Base-by-base conservation (phyloP, 2,113 vertebrate genomes). In the Eolophus roseicapilla region DNA sequence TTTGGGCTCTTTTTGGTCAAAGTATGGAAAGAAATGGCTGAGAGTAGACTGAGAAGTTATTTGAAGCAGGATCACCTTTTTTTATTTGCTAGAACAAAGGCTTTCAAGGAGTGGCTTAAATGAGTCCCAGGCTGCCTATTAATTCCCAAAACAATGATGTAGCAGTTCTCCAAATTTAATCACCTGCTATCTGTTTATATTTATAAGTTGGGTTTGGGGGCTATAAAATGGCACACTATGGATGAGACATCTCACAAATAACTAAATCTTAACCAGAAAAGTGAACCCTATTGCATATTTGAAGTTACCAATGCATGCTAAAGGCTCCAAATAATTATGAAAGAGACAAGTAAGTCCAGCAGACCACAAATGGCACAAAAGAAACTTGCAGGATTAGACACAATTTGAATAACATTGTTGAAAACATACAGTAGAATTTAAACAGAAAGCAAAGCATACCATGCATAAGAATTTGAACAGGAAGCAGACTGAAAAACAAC, bases 401-500 rank as follows among this genome's bases (percentile, higher is more conserved):
- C 0, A 4, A 53, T 73, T 94, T 94, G 73, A 87, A n/a, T 52
- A 69, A 69, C 44, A 82, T 33, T 49, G 29, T 57, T 75, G 47
- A 79, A 94, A 90, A 71, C 7, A 64, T 78, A 82, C 37, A 75
- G 55, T n/a, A 70, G 74, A 82, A 53, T 52, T 93, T 86, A 91
- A 95, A 86, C 71, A 47, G 64, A 91, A 93, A 91, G 39, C 29
- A 60, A 91, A 95, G 55, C 4, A 2, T 25, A 84, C 33, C 10
- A 21, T 10, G n/a, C 65, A 47, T 79, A 86, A 62, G 41, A 86
- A 91, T 83, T 83, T 75, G 35, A 93, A 77, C 75, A 85, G 90
- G 91, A 95, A 97, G 77, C 8, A 7, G 28, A 82, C 20, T 70
- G 49, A 95, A 95, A 96, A 95, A 81, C 92, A 88, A 95, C 80